These are phyloP conservation scores for Steatocranus sp. DNA, from an alignment of 2,797 vertebrate genomes.

Conservation along the genomic window DNA sequence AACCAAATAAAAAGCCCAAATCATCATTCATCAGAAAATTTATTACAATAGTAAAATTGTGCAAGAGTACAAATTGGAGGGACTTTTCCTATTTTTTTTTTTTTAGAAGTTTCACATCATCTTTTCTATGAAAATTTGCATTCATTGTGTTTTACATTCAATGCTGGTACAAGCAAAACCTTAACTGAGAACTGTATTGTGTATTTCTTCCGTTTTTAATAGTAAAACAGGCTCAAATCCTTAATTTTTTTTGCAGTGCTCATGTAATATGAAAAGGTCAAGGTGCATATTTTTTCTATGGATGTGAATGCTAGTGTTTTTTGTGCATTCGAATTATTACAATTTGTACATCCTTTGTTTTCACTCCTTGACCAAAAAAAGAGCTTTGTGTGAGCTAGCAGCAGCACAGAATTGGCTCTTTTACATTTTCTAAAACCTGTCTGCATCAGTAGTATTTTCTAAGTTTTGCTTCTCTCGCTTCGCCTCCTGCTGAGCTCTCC, in stretches of 20 bases:
- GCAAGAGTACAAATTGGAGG: not conserved
- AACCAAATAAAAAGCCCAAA: not conserved
- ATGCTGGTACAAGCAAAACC: not conserved
- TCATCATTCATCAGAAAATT: not conserved
- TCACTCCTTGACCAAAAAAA: not conserved
- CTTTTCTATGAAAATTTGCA: conserved; percentile 3
- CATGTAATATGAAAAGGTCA: not conserved
- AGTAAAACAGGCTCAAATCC: not conserved
- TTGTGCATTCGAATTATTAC: not conserved
- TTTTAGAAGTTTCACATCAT: not conserved
- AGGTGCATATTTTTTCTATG: not conserved
- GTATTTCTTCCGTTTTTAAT: not conserved
- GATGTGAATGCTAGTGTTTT: not conserved
- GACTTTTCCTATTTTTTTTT: not conserved
- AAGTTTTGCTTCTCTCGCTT: conserved; percentile 60
- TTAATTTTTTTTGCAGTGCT: not conserved
- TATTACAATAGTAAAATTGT: conserved; percentile 31
- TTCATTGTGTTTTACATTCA: not conserved
- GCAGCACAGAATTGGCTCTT: not conserved
- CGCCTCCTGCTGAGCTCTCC: conserved; percentile 83
- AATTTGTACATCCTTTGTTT: not conserved
- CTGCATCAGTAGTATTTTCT: not conserved
- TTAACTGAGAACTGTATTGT: not conserved
- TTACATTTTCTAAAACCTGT: not conserved
- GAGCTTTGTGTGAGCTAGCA: not conserved